Evolutionary conservation across 2,797 vertebrate species (phyloP), one percentile per base, ranked within the genome.

Genomic region (Paratrypauchen microcephalus): DNA sequence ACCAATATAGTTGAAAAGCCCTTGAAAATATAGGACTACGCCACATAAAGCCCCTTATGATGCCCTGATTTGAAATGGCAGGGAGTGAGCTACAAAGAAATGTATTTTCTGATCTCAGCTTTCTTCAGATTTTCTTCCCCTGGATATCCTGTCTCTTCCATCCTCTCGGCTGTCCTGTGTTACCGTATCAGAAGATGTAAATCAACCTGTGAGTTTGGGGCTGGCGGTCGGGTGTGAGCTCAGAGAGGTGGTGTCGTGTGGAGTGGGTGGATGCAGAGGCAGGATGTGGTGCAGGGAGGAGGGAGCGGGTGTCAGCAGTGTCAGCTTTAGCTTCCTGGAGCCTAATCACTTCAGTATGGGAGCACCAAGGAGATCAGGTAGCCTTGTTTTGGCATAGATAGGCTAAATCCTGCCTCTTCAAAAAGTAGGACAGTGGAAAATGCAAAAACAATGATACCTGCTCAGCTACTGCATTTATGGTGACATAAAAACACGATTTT

Each of bases 301-400:
- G 89, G 89, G 78, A 89, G 82, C 85, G 91, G 74, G 90, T 94
- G 95, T 95, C 94, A 93, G 86, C 88, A 86, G 90, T 88, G 93
- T 94, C 94, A 95, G 92, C 83, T 94, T 93, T 85, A 83, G 90
- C 92, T 95, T 96, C 94, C 95, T 95, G 92, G 89, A 77, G 87
- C 85, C 83, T 95, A 95, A 96, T 96, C 92, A 95, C 84, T 95
- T 93, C 94, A 94, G 77, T 82, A 92, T 95, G 93, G 86, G 82
- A 5, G 86, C 78, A 86, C 41, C 18, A 54, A 81, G 80, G 82
- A 83, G 87, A 83, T 82, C 84, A 80, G 86, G 69, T 58, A 76
- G 76, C 79, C 83, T 79, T 72, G 75, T 56, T 70, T 77, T 70
- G 57, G 65, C 80, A 76, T 70, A 21, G 66, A 69, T 23, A 70